phyloP scores from a whole-genome alignment of 2,113 vertebrate genomes.

The Oryzias javanicus region DNA sequence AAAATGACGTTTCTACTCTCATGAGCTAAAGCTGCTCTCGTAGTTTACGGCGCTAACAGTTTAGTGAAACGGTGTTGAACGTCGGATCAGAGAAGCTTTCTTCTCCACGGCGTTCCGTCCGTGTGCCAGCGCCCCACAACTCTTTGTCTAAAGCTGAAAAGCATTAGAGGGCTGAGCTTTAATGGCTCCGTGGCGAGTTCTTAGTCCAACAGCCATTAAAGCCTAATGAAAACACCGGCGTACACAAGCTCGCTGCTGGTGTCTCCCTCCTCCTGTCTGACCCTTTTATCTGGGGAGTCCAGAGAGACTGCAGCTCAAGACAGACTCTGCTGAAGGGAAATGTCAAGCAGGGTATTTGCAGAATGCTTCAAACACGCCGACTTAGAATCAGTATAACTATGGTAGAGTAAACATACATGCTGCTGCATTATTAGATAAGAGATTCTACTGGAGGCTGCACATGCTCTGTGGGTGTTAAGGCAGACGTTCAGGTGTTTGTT shows the following conservation, averaged over 20 bases:
- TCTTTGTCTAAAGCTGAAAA: slow-evolving; percentile 11
- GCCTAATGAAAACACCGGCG: slow-evolving; percentile 33
- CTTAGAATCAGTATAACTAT: slow-evolving; percentile 22
- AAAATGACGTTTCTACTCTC: too few species aligned
- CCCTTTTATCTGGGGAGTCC: slow-evolving; percentile 34
- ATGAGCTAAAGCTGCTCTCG: too few species aligned
- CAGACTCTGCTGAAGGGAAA: slow-evolving; percentile 41
- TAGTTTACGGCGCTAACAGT: too few species aligned
- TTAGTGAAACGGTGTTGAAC: too few species aligned
- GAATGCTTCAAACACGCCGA: slow-evolving; percentile 32
- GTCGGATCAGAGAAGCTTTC: too few species aligned
- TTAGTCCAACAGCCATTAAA: slow-evolving; percentile 25
- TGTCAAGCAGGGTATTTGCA: slow-evolving; percentile 37
- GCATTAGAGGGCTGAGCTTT: slow-evolving; percentile 18
- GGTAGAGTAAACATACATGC: slow-evolving; percentile 15
- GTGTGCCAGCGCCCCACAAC: background rate
- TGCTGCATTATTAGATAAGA: slow-evolving; percentile 5
- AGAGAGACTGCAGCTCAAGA: slow-evolving; percentile 31
- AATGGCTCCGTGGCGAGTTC: slow-evolving; percentile 33
- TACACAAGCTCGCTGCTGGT: background rate
- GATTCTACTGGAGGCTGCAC: too few species aligned
- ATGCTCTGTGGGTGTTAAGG: slow-evolving; percentile 15
- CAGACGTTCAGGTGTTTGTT: slow-evolving; percentile 4
- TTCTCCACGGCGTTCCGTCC: background rate
- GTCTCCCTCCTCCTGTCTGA: slow-evolving; percentile 18